phyloP scores from a whole-genome alignment of 2,113 vertebrate genomes.

The Gnathonemus longibarbis region DNA sequence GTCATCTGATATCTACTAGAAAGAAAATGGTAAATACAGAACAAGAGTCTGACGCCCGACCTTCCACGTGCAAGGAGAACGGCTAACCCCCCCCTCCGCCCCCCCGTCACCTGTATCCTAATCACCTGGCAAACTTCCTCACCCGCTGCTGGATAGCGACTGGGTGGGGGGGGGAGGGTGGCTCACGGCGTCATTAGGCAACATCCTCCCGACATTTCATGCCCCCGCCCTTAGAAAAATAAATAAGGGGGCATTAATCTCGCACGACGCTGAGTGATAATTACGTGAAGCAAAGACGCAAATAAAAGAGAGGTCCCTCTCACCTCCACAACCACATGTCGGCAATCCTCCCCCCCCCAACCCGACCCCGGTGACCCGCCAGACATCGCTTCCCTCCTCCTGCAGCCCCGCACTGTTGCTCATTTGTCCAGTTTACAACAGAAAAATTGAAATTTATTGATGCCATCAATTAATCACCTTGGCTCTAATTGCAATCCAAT shows the following conservation, averaged over 20 bases:
- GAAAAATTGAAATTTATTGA: constrained; percentile 71
- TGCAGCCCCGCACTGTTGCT: constrained; percentile 36
- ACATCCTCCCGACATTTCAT: neutral
- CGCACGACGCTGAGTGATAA: neutral
- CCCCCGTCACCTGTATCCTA: neutral
- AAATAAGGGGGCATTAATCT: constrained; percentile 16
- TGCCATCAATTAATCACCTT: constrained; percentile 71
- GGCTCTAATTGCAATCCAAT: constrained; percentile 71
- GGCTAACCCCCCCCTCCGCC: neutral
- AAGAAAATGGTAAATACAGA: neutral
- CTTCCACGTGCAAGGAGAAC: neutral
- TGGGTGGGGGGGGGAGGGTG: neutral
- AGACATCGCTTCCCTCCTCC: constrained; percentile 45
- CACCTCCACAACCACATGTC: neutral
- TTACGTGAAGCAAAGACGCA: constrained; percentile 13
- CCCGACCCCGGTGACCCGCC: neutral
- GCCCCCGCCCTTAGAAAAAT: neutral
- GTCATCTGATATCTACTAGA: neutral
- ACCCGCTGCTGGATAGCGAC: neutral
- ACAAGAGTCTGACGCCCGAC: neutral
- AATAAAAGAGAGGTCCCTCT: neutral
- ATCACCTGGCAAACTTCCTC: neutral
- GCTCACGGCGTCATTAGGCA: neutral
- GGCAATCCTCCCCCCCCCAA: neutral
- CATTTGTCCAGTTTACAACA: constrained; percentile 69